A percentile compares a stretch with the other conserved stretches of the same genome.
These are phyloP conservation scores for Beris chalybata DNA, from an alignment of 2,888 invertebrate genomes.

Conservation along the genomic window DNA sequence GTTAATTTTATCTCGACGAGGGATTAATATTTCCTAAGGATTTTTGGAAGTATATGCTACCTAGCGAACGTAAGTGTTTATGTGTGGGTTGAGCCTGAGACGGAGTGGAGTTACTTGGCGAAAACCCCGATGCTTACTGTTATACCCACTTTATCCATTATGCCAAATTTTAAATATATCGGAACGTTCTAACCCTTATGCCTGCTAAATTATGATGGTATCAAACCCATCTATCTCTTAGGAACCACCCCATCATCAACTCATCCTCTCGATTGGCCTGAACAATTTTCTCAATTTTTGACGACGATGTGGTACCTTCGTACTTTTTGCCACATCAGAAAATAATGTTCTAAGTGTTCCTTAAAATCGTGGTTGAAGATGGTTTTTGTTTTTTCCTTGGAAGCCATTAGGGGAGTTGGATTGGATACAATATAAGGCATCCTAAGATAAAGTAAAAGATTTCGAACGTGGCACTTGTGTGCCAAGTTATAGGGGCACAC, in stretches of 20 bases:
- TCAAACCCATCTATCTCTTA: neutral
- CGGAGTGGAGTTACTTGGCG: neutral
- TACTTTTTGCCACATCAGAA: neutral
- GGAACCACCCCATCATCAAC: constrained; percentile 17
- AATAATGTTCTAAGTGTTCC: constrained; percentile 11
- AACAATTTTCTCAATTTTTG: constrained; percentile 27
- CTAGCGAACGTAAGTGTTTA: constrained; percentile 25
- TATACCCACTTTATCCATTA: constrained; percentile 32
- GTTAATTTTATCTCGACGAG: constrained; percentile 41
- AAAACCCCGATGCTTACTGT: neutral
- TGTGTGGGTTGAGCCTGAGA: constrained; percentile 1
- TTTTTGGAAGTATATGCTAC: neutral
- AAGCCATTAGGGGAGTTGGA: too few species aligned
- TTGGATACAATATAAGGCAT: neutral
- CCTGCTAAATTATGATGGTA: constrained; percentile 35
- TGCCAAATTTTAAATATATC: constrained; percentile 35
- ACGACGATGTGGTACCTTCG: constrained; percentile 4
- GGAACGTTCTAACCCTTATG: constrained; percentile 37
- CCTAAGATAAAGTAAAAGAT: neutral
- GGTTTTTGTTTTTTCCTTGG: neutral
- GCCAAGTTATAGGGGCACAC: constrained; percentile 3
- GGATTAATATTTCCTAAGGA: constrained; percentile 36
- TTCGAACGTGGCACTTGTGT: neutral
- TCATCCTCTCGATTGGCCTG: neutral
- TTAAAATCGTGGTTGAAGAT: neutral